Conservation (phyloP, 2,888 invertebrate genomes). For the Bibio marci region DNA sequence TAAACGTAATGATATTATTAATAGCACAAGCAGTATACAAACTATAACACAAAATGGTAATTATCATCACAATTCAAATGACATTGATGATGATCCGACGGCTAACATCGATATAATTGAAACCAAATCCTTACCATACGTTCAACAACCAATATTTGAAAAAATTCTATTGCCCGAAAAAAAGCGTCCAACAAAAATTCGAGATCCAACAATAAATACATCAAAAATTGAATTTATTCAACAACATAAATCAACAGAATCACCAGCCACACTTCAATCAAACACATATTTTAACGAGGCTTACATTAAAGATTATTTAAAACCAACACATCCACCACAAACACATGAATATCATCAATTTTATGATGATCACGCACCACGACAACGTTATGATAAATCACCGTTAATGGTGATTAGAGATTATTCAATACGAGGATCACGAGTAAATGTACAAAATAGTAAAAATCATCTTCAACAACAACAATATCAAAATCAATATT, state of each 20-base stretch:
- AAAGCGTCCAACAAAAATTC: constrained; percentile 5
- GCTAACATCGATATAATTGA: constrained; percentile 11
- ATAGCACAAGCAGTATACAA: too few species aligned
- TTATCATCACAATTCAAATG: constrained; percentile 8
- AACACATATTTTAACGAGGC: not conserved
- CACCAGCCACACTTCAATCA: not conserved
- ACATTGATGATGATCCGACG: too few species aligned
- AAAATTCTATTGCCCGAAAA: constrained; percentile 11
- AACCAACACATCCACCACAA: not conserved
- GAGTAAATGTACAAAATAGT: not conserved
- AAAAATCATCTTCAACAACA: too few species aligned
- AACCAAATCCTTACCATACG: constrained; percentile 9
- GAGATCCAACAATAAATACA: not conserved
- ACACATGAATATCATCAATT: not conserved
- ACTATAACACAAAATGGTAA: constrained; percentile 7
- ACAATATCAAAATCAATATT: too few species aligned
- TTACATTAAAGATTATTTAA: not conserved
- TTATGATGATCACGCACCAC: constrained; percentile 1
- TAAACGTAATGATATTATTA: too few species aligned
- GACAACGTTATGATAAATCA: constrained; percentile 2
- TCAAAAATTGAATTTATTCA: too few species aligned
- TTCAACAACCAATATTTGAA: constrained; percentile 11
- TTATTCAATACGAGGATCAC: constrained; percentile 3
- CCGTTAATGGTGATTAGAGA: constrained; percentile 8
- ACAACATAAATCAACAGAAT: too few species aligned